phyloP scores from a whole-genome alignment of 2,797 vertebrate species.

The Periophthalmus magnuspinnatus region DNA sequence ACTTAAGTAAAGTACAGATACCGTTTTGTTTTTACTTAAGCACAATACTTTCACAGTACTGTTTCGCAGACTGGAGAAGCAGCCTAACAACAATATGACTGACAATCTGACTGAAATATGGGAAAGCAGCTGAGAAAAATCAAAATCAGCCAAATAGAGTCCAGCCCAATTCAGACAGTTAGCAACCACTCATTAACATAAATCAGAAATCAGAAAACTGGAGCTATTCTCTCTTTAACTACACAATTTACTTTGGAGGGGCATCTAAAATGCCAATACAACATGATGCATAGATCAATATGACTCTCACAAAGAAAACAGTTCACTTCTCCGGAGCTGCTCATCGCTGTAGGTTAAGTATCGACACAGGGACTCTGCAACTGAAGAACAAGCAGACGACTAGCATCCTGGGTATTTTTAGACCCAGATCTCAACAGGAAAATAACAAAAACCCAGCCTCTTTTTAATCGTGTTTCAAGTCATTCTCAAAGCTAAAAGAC shows the following conservation, averaged over 20 bases:
- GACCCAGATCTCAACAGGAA: slow-evolving; percentile 27
- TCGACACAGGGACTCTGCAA: slow-evolving; percentile 7
- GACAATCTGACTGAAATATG: no score
- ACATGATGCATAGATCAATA: slow-evolving; percentile 37
- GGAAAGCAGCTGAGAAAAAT: no score
- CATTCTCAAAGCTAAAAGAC: slow-evolving; percentile 47
- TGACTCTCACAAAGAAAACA: slow-evolving; percentile 28
- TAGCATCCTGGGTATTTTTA: slow-evolving; percentile 26
- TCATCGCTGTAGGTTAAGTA: slow-evolving; percentile 14
- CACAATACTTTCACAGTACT: no score
- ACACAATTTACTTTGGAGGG: slow-evolving; percentile 25
- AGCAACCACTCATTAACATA: no score
- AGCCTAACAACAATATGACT: no score
- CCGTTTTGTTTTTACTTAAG: no score
- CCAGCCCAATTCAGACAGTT: no score
- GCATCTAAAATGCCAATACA: slow-evolving; percentile 33
- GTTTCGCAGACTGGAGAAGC: no score
- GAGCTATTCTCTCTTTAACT: slow-evolving; percentile 26
- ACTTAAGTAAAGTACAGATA: no score
- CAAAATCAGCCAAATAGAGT: no score
- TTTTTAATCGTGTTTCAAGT: slow-evolving; percentile 60
- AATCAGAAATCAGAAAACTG: neutral
- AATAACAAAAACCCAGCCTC: slow-evolving; percentile 42
- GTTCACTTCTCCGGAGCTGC: slow-evolving; percentile 7
- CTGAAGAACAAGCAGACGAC: slow-evolving; percentile 19